Evolutionary conservation across 2,113 vertebrate species (phyloP).

Genomic region (Neofelis nebulosa): DNA sequence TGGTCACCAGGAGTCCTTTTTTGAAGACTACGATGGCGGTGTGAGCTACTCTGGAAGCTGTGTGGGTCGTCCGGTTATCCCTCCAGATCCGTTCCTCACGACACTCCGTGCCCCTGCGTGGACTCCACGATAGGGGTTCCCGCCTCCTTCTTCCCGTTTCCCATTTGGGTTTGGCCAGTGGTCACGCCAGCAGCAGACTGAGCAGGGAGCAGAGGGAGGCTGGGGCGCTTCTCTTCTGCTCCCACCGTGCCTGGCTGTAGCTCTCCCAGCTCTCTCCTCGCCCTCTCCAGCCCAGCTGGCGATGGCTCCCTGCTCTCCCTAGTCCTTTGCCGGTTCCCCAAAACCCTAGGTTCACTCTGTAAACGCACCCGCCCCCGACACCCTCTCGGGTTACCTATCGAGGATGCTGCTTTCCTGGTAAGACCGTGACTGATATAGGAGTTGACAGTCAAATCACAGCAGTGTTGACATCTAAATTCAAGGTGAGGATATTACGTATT

Average conservation of each 20-base stretch:
- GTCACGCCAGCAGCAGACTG: background rate
- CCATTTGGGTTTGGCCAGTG: background rate
- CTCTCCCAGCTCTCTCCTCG: background rate
- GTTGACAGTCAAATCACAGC: background rate
- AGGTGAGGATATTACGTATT: background rate
- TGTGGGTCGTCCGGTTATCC: background rate
- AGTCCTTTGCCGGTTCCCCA: background rate
- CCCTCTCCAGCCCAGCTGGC: background rate
- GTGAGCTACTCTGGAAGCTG: background rate
- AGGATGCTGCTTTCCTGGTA: background rate
- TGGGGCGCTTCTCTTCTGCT: too few species aligned
- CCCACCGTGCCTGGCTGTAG: accelerated
- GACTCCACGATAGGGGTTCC: background rate
- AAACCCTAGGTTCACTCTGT: background rate
- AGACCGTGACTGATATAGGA: accelerated
- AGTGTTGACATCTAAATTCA: background rate
- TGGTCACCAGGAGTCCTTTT: background rate
- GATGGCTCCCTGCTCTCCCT: background rate
- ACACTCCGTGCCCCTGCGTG: background rate
- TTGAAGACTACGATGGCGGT: accelerated
- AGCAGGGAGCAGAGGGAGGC: background rate
- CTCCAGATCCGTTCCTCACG: background rate
- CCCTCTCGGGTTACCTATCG: background rate
- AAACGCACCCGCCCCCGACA: background rate
- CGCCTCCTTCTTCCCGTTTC: background rate